These are phyloP conservation scores for Mesorhabditis sp. DNA, from an alignment of 2,888 invertebrate species.

Conservation along the genomic window DNA sequence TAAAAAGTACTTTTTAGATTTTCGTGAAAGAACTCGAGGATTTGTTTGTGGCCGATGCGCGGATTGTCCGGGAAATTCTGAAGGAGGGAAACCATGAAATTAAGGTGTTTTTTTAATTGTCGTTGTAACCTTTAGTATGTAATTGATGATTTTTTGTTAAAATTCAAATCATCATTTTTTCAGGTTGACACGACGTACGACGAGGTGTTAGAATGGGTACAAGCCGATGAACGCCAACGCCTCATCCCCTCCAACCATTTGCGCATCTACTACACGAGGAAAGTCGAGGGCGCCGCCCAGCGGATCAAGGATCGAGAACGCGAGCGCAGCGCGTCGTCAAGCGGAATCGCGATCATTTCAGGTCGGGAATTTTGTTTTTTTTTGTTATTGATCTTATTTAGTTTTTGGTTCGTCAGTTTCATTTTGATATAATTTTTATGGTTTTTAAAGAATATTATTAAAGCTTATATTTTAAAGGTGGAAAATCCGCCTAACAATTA, in stretches of 20 bases:
- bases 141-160: no score
- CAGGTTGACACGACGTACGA: conserved; percentile 83
- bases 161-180: conserved; percentile 58
- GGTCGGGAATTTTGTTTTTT: conserved; percentile 62
- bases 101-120: conserved; percentile 3
- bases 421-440: not conserved
- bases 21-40: conserved; percentile 97
- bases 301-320: conserved; percentile 85
- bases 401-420: conserved; percentile 13
- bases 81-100: conserved; percentile 61
- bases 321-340: conserved; percentile 68
- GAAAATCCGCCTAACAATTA: no score
- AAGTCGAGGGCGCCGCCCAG: conserved; percentile 62
- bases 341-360: conserved; percentile 71
- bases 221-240: conserved; percentile 86
- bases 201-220: conserved; percentile 90
- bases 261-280: conserved; percentile 89
- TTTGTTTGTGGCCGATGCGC: conserved; percentile 93
- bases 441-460: no score
- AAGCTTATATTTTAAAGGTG: no score
- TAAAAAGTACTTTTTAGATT: conserved; percentile 66
- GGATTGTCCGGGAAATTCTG: conserved; percentile 91
- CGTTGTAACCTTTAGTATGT: conserved; percentile 65
- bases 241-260: conserved; percentile 96
- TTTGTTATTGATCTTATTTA: conserved; percentile 8